Evolutionary conservation across 2,888 invertebrate genomes (phyloP).

Genomic region (Pandemis corylana): DNA sequence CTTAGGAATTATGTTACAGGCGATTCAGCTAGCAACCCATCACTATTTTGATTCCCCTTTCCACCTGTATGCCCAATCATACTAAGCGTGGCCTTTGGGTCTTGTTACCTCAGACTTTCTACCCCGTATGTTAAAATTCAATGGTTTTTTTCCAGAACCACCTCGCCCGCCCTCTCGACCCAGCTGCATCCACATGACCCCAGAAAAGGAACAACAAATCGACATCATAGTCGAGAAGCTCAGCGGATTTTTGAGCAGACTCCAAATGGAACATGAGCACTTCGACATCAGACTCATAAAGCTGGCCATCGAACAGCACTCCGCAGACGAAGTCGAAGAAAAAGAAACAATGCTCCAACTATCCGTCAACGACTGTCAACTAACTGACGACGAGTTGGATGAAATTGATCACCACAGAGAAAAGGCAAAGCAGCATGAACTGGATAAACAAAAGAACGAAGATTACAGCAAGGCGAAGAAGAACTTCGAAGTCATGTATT

Average conservation of each 20-base stretch:
- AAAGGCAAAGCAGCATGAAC: not conserved
- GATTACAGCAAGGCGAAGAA: not conserved
- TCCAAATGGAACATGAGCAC: slow-evolving; percentile 20
- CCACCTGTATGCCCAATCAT: too few species aligned
- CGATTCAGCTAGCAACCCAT: too few species aligned
- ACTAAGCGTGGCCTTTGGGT: too few species aligned
- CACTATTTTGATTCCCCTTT: too few species aligned
- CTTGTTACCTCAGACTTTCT: too few species aligned
- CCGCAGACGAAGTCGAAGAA: slow-evolving; percentile 26
- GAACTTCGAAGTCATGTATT: slow-evolving; percentile 10
- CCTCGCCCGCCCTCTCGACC: not conserved
- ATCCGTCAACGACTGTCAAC: slow-evolving; percentile 29
- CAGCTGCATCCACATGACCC: slow-evolving; percentile 29
- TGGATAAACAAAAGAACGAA: not conserved
- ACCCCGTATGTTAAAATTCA: not conserved
- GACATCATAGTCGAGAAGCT: slow-evolving; percentile 29
- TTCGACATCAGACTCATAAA: slow-evolving; percentile 34
- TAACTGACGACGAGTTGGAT: slow-evolving; percentile 16
- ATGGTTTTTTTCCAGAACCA: slow-evolving; percentile 8
- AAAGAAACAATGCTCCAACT: slow-evolving; percentile 34
- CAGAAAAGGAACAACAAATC: slow-evolving; percentile 32
- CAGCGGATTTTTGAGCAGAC: slow-evolving; percentile 1
- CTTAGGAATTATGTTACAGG: too few species aligned
- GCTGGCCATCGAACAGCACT: slow-evolving; percentile 31
- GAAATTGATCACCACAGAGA: slow-evolving; percentile 31